These are phyloP conservation scores for Grammomys dolichurus DNA, from an alignment of 2,113 vertebrate genomes.

Conservation along the genomic window DNA sequence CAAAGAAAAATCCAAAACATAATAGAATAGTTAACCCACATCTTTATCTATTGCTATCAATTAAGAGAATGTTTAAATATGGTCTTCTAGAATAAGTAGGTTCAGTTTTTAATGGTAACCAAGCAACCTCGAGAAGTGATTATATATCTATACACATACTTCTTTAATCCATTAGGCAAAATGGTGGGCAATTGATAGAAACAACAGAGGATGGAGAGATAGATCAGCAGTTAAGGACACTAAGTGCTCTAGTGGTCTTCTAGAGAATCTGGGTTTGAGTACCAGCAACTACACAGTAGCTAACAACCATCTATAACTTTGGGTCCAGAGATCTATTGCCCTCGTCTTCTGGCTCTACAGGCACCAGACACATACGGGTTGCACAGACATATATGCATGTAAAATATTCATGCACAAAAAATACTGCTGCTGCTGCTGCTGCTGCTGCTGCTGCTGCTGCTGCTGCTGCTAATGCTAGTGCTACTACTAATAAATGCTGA, in stretches of 20 bases:
- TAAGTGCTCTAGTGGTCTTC: neutral
- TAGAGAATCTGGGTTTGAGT: neutral
- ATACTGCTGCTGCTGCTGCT: neutral
- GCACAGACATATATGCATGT: neutral
- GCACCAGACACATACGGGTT: neutral
- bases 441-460: too few species aligned
- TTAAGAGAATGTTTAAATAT: constrained; percentile 38
- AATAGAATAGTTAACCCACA: neutral
- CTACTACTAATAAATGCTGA: neutral
- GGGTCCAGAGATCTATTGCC: neutral
- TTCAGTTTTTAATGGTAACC: neutral
- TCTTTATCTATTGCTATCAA: constrained; percentile 35
- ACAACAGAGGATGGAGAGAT: neutral
- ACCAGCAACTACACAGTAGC: neutral
- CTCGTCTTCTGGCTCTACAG: neutral
- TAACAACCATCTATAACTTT: neutral
- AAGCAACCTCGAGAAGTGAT: constrained; percentile 9
- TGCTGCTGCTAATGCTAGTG: neutral
- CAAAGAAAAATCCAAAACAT: neutral
- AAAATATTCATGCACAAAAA: neutral
- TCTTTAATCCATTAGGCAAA: neutral
- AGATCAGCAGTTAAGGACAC: neutral
- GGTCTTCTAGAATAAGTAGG: neutral
- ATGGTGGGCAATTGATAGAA: constrained; percentile 48
- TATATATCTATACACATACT: neutral